Evolutionary conservation across 2,113 vertebrate species (phyloP).

Genomic region (Xenopus laevis): DNA sequence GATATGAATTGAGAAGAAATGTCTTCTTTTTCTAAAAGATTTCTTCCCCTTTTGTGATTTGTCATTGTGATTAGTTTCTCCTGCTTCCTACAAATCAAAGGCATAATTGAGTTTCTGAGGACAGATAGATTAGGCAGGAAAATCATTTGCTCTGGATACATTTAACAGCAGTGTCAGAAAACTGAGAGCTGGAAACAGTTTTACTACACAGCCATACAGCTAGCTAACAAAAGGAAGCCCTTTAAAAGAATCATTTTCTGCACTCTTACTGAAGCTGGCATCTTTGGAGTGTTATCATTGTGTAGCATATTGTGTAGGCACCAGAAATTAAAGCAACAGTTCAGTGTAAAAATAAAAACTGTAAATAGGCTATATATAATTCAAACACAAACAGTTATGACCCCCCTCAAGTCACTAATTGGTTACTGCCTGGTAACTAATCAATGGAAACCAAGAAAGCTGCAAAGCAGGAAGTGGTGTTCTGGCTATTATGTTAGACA

Average conservation of each 20-base stretch:
- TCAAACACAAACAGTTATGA: too few relatives aligned
- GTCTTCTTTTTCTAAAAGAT: conserved; percentile 21
- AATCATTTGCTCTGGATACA: conserved; percentile 31
- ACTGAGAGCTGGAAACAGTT: background rate
- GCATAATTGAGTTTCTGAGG: conserved; percentile 38
- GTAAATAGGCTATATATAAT: too few relatives aligned
- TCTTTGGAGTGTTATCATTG: background rate
- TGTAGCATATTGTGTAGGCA: too few relatives aligned
- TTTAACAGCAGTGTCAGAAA: conserved; percentile 19
- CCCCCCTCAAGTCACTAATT: too few relatives aligned
- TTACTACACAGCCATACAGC: background rate
- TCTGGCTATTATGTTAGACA: too few relatives aligned
- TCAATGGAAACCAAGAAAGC: too few relatives aligned
- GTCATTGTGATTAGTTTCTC: conserved; percentile 35
- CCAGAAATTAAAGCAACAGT: too few relatives aligned
- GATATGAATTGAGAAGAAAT: conserved; percentile 33
- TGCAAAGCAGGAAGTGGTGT: too few relatives aligned
- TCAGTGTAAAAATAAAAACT: too few relatives aligned
- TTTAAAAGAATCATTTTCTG: background rate
- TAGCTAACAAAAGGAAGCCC: background rate
- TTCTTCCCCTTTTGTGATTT: conserved; percentile 11
- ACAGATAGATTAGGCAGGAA: conserved; percentile 31
- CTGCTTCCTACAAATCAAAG: conserved; percentile 37
- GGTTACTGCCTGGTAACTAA: too few relatives aligned
- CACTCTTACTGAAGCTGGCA: background rate